A percentile compares a stretch with the other conserved stretches of the same genome.
Conservation (phyloP, 2,113 vertebrate genomes). For the Theropithecus gelada region DNA sequence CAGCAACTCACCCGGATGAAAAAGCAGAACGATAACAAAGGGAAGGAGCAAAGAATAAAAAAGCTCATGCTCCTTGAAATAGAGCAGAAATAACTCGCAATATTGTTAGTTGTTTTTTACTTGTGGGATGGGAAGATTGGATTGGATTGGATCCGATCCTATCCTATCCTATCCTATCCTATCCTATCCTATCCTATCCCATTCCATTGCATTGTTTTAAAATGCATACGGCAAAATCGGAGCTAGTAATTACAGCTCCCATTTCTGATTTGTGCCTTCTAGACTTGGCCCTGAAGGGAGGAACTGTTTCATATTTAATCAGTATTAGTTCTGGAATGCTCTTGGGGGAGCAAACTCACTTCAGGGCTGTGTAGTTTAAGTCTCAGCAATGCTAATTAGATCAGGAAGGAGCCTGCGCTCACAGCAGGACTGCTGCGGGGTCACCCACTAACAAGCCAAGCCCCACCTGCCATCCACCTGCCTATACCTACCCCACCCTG, state of each 20-base stretch:
- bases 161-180: not conserved
- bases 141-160: not conserved
- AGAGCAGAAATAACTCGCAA: not conserved
- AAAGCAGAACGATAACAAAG: not conserved
- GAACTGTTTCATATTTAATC: slow-evolving; percentile 65
- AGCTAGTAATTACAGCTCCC: slow-evolving; percentile 32
- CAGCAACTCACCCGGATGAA: not conserved
- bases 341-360: slow-evolving; percentile 49
- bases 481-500: accelerated
- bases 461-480: not conserved
- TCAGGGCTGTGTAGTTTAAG: slow-evolving; percentile 48
- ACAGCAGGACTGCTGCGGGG: not conserved
- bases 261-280: slow-evolving; percentile 18
- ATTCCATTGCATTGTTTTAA: not conserved
- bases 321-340: slow-evolving; percentile 62
- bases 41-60: not conserved
- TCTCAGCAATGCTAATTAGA: slow-evolving; percentile 64
- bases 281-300: slow-evolving; percentile 1
- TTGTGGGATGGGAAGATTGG: not conserved
- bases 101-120: not conserved
- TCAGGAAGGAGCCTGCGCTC: not conserved
- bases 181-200: not conserved
- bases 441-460: not conserved
- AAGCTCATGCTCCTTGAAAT: not conserved
- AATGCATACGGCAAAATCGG: not conserved